A percentile compares a stretch with the other conserved stretches of the same genome.
Evolutionary conservation across 1,140 invertebrate species (phyloP).

Genomic region (Drosophila busckii): DNA sequence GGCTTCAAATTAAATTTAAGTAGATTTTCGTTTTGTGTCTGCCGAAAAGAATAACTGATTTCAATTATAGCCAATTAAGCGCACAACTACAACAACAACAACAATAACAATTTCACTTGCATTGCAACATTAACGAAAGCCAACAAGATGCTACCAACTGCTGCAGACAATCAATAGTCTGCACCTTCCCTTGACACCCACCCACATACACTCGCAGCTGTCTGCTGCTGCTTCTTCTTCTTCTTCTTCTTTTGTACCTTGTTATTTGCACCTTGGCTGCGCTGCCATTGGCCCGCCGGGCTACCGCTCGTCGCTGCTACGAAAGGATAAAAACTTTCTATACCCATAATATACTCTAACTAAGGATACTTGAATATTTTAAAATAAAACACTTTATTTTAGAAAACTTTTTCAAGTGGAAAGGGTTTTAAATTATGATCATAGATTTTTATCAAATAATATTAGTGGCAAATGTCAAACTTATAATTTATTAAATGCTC

Average conservation of each 20-base stretch:
- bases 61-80: conserved; percentile 66
- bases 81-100: conserved; percentile 38
- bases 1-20: not conserved
- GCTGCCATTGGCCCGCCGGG: conserved; percentile 6
- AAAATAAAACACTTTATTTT: no score
- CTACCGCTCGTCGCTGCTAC: no score
- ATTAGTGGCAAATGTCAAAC: no score
- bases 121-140: conserved; percentile 26
- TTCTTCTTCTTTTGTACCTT: not conserved
- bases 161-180: conserved; percentile 32
- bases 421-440: no score
- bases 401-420: no score
- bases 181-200: not conserved
- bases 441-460: no score
- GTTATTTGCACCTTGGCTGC: conserved; percentile 22
- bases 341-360: no score
- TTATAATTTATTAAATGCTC: no score
- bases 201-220: not conserved
- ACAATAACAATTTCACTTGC: conserved; percentile 19
- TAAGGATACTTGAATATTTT: no score
- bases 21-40: not conserved
- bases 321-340: conserved; percentile 24
- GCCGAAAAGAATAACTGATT: conserved; percentile 27
- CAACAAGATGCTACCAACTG: conserved; percentile 15
- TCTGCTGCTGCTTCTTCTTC: not conserved